Base-by-base conservation (phyloP, 2,888 invertebrate species). In the Papilio elwesi region DNA sequence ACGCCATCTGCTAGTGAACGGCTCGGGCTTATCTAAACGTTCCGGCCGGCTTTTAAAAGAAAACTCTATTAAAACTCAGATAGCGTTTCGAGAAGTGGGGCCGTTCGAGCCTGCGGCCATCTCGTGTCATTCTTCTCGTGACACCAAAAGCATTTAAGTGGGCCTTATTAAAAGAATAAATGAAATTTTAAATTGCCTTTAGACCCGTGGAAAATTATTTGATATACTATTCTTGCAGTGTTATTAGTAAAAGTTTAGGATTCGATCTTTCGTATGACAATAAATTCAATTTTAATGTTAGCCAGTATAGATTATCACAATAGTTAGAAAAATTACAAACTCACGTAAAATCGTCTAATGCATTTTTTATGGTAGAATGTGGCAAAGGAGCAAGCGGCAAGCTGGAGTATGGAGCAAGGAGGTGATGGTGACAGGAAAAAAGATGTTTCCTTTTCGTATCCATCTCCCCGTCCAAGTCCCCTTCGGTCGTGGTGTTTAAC, bases 31-130 rank as follows among this genome's bases (percentile, higher is more conserved):
- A 59, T 59, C 57, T 59, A 38, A 59, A 59, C 57, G 57, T 38
- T 13, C 49, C 57, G 57, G 57, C 38, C 26, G 38, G 65, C 65
- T 8, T 36, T 65, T 51, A 64, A 63, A 65, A 74, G 74, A 68
- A 71, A 69, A 71, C 71, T 71, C 68, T 68, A 71, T 74, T 74
- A 71, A 71, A 71, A 68, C 65, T 47, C 13, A 52, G 71, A 68
- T 66, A 71, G 63, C 68, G 53, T 64, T 16, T 65, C 52, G 15
- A 47, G 16, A 48, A 43, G 68, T 49, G 16, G 63, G 49, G 36
- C 51, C 55, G 52, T 69, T 48, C 36, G 53, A 78, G 78, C 78
- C 76, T 75, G 77, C 15, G 48, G 48, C 13, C 57, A 8, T 8
- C 57, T 49, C 55, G 53, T 65, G 70, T 65, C 55, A 70, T 52